Percentiles rank a stretch among this genome's conserved stretches.
Conservation (phyloP, 2,888 invertebrate genomes). For the Caenorhabditis imperialis region DNA sequence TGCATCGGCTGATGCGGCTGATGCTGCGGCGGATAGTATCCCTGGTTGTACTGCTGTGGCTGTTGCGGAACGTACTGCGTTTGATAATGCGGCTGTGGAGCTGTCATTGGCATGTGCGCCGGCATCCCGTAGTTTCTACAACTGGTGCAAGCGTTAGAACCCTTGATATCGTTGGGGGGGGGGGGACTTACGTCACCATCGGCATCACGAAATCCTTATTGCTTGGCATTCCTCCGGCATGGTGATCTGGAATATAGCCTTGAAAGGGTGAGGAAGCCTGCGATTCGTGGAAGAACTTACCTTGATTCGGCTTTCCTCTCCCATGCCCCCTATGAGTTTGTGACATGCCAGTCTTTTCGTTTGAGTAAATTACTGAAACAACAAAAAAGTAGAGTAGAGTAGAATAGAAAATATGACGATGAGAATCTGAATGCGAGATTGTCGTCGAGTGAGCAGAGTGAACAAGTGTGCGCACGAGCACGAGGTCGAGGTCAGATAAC, state of each 20-base stretch:
- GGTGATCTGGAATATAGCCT: slow-evolving; percentile 38
- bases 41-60: not conserved
- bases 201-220: not conserved
- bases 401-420: not conserved
- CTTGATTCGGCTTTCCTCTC: slow-evolving; percentile 52
- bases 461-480: no score
- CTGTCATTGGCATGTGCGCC: not conserved
- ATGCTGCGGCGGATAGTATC: slow-evolving; percentile 9
- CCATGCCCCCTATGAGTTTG: slow-evolving; percentile 49
- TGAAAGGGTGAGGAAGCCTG: slow-evolving; percentile 4
- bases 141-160: no score
- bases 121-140: no score
- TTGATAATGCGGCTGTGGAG: not conserved
- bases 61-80: not conserved
- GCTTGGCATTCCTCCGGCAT: slow-evolving; percentile 7
- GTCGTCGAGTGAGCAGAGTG: no score
- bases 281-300: slow-evolving; percentile 8
- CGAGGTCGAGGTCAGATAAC: no score
- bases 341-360: slow-evolving; percentile 51
- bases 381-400: not conserved
- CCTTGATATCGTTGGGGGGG: no score
- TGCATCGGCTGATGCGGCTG: slow-evolving; percentile 5
- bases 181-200: not conserved
- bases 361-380: slow-evolving; percentile 38
- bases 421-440: no score